phyloP scores from a whole-genome alignment of 2,797 vertebrate species.

The Mormyrops attenuatus region DNA sequence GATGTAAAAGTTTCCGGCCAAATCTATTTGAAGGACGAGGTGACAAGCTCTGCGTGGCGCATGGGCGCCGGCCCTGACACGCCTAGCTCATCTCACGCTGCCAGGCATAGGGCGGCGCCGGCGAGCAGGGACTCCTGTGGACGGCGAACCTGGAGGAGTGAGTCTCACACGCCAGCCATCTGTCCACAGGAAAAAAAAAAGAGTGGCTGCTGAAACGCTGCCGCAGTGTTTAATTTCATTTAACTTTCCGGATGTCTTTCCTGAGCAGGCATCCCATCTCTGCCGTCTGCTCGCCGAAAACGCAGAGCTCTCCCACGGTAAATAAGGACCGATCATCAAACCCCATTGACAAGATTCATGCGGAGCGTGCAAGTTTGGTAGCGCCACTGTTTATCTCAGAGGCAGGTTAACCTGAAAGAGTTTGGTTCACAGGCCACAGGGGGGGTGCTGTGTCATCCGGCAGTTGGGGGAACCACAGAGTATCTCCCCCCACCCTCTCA shows the following conservation, averaged over 20 bases:
- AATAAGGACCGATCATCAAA: neutral
- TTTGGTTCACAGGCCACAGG: neutral
- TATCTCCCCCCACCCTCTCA: neutral
- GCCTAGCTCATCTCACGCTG: neutral
- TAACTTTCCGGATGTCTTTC: neutral
- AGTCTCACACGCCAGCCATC: neutral
- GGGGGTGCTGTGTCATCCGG: neutral
- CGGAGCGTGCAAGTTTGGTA: constrained; percentile 33
- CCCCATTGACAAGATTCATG: constrained; percentile 37
- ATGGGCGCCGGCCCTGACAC: neutral
- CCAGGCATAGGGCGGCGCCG: neutral
- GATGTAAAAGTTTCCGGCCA: neutral
- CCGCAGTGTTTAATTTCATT: neutral
- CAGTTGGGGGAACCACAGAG: neutral
- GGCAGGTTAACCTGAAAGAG: neutral
- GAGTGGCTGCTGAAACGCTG: neutral
- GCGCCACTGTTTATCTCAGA: constrained; percentile 29
- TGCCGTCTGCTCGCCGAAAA: neutral
- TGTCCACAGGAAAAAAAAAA: neutral
- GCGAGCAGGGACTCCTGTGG: neutral
- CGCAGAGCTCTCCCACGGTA: neutral
- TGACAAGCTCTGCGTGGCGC: neutral
- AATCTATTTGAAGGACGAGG: neutral
- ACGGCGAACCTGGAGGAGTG: neutral
- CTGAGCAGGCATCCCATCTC: neutral